These are phyloP conservation scores for Rhynchotus rufescens DNA, from an alignment of 2,797 vertebrate genomes.

Conservation along the genomic window DNA sequence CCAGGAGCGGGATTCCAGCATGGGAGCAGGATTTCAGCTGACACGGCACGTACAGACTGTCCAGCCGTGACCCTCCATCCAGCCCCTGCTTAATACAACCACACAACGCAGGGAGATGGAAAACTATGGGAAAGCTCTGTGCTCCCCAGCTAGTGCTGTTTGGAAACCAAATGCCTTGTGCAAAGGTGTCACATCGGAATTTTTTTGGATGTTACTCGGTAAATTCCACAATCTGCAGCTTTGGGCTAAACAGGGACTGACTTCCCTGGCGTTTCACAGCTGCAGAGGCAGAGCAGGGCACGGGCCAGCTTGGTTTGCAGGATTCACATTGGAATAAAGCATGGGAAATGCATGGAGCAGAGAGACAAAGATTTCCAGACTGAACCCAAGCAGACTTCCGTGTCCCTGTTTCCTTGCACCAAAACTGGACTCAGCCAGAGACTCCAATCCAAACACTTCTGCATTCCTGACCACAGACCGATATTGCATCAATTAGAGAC, in stretches of 20 bases:
- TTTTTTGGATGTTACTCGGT: not conserved
- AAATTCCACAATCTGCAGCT: not conserved
- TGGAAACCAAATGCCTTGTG: not conserved
- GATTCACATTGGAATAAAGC: not conserved
- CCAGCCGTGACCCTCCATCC: not conserved
- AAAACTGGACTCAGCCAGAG: not conserved
- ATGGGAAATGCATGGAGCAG: not conserved
- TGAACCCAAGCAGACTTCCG: not conserved
- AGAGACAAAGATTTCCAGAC: not conserved
- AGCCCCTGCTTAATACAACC: not conserved
- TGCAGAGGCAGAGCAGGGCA: not conserved
- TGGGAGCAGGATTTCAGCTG: not conserved
- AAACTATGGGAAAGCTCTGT: not conserved
- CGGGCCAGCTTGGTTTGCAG: accelerated
- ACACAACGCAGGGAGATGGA: not conserved
- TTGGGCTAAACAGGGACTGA: not conserved
- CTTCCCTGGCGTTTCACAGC: accelerated
- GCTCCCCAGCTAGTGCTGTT: not conserved
- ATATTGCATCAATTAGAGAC: not conserved
- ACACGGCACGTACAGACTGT: not conserved
- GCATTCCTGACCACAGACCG: not conserved
- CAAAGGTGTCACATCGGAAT: not conserved
- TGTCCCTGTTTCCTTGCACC: not conserved
- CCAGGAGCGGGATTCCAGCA: not conserved
- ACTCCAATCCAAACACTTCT: not conserved